Evolutionary conservation across 2,888 invertebrate species (phyloP).

Genomic region (Cantharis rustica): DNA sequence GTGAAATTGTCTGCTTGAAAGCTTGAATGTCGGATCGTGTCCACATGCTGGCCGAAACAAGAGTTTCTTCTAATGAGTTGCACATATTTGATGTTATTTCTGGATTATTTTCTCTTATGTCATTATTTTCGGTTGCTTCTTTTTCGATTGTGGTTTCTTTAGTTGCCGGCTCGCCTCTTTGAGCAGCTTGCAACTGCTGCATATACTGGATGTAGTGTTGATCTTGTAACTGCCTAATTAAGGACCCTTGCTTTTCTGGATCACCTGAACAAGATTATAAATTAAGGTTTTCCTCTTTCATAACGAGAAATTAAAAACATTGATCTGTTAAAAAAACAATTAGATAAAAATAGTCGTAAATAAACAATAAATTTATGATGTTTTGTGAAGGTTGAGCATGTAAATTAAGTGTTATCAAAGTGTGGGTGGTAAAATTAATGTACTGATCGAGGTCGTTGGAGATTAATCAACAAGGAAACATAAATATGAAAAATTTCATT

Average conservation of each 20-base stretch:
- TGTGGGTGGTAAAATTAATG: neutral
- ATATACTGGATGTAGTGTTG: conserved; percentile 99
- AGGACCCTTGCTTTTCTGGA: conserved; percentile 87
- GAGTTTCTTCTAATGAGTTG: conserved; percentile 32
- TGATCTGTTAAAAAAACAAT: neutral
- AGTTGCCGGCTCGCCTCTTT: conserved; percentile 44
- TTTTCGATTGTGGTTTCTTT: conserved; percentile 6
- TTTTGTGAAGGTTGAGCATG: neutral
- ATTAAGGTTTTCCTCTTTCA: neutral
- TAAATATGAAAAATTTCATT: neutral
- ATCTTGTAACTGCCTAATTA: conserved; percentile 94
- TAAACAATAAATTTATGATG: neutral
- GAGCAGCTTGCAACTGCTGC: conserved; percentile 79
- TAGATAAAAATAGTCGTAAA: neutral
- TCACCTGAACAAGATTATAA: conserved; percentile 56
- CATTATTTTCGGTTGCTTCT: neutral
- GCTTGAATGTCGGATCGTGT: conserved; percentile 83
- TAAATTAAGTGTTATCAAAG: neutral
- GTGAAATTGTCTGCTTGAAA: conserved; percentile 87
- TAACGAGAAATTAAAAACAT: neutral
- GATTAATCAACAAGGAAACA: neutral
- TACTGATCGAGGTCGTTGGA: neutral
- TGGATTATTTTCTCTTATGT: neutral
- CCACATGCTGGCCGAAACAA: conserved; percentile 92
- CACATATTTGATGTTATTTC: conserved; percentile 24